Conservation (phyloP, 2,113 vertebrate species). For the Chaetorhynchus papuensis region DNA sequence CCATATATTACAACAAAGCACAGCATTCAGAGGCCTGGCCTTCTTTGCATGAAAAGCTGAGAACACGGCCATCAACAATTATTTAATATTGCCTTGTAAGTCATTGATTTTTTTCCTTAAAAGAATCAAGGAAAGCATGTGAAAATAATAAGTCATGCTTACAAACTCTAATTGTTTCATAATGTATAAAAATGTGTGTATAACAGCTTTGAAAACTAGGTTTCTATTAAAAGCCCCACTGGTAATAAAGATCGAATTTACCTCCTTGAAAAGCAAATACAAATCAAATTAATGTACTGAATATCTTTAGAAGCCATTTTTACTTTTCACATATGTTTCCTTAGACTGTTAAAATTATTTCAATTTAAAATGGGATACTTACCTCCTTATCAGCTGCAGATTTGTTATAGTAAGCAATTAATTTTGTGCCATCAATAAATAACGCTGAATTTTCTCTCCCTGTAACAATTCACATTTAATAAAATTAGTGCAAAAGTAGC, state of each 20-base stretch:
- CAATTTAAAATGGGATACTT: neutral
- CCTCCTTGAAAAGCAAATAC: neutral
- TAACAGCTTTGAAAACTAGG: neutral
- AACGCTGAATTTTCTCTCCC: neutral
- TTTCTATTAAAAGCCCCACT: neutral
- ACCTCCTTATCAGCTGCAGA: neutral
- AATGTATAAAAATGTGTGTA: neutral
- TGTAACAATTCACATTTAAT: neutral
- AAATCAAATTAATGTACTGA: neutral
- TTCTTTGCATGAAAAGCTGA: neutral
- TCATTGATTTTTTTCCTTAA: neutral
- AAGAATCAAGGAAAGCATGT: neutral
- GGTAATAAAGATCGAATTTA: neutral
- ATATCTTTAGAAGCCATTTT: neutral
- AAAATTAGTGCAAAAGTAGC: neutral
- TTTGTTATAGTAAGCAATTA: neutral
- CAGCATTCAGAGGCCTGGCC: neutral
- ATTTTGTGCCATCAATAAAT: neutral
- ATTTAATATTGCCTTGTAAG: neutral
- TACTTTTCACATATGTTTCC: neutral
- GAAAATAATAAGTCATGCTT: neutral
- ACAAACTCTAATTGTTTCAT: neutral
- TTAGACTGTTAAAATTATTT: neutral
- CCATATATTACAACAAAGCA: neutral
- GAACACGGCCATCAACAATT: neutral